Conservation (phyloP, 2,797 vertebrate species). For the Antennarius maculatus region DNA sequence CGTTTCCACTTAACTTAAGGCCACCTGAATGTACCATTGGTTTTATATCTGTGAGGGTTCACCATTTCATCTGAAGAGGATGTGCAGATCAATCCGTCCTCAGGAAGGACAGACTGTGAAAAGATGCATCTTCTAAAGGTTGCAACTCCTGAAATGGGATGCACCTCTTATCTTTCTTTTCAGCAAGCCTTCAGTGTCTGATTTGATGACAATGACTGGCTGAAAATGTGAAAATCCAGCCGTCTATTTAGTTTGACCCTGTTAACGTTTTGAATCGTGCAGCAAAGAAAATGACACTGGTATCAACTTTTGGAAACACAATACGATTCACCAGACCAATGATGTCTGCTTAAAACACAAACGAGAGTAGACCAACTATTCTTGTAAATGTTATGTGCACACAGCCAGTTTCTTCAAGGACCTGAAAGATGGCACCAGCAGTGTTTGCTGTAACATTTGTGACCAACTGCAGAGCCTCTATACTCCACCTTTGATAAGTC, state of each 20-base stretch:
- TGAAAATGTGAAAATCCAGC: not conserved
- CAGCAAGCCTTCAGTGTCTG: not conserved
- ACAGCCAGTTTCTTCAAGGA: slow-evolving; percentile 37
- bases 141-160: slow-evolving; percentile 16
- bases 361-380: not conserved
- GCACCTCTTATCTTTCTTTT: slow-evolving; percentile 13
- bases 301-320: not conserved
- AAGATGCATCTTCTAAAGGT: not conserved
- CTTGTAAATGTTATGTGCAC: not conserved
- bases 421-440: slow-evolving; percentile 42
- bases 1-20: not conserved
- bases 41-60: not conserved
- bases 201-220: not conserved
- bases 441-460: slow-evolving; percentile 20
- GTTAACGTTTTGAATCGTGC: not conserved
- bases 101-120: not conserved
- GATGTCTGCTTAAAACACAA: not conserved
- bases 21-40: slow-evolving; percentile 22
- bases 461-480: slow-evolving; percentile 29
- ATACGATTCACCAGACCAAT: not conserved
- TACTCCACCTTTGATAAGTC: slow-evolving; percentile 31
- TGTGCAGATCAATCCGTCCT: not conserved
- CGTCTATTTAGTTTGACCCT: not conserved
- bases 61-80: not conserved
- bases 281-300: slow-evolving; percentile 1